phyloP scores from a whole-genome alignment of 1,140 invertebrate species.

The Drosophila lacteicornis region DNA sequence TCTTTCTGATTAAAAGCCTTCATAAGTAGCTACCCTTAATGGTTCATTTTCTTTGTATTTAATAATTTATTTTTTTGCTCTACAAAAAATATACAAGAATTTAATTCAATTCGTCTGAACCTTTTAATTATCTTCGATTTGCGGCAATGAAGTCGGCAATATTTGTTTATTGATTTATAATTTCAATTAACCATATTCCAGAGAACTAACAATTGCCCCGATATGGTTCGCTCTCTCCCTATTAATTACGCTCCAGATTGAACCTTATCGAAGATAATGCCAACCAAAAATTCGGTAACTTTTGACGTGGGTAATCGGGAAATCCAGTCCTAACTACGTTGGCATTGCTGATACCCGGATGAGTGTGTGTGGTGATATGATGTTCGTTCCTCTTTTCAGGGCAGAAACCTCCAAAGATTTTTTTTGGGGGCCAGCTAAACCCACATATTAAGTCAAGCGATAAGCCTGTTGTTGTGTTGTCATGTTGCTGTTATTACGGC shows the following conservation, averaged over 20 bases:
- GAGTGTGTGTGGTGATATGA: not conserved
- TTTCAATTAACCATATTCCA: slow-evolving; percentile 5
- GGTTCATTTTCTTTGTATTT: not conserved
- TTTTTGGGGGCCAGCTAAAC: not conserved
- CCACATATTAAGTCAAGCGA: not conserved
- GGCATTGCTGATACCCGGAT: not conserved
- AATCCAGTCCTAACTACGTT: not conserved
- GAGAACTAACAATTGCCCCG: not conserved
- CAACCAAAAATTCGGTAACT: not conserved
- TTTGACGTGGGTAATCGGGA: not conserved
- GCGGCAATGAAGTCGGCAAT: not conserved
- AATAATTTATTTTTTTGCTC: not conserved
- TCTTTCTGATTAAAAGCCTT: not conserved
- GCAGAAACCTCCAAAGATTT: not conserved
- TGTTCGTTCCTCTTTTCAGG: slow-evolving; percentile 2
- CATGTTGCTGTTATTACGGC: not conserved
- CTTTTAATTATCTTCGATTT: not conserved
- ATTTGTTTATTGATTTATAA: slow-evolving; percentile 18
- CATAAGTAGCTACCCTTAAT: too few relatives aligned
- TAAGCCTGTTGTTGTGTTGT: not conserved
- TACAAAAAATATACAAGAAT: not conserved
- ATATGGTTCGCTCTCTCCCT: not conserved
- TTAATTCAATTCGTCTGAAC: not conserved
- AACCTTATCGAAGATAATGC: slow-evolving; percentile 1
- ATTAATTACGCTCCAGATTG: not conserved